Conservation (phyloP, 1,140 invertebrate genomes). For the Drosophila teissieri region DNA sequence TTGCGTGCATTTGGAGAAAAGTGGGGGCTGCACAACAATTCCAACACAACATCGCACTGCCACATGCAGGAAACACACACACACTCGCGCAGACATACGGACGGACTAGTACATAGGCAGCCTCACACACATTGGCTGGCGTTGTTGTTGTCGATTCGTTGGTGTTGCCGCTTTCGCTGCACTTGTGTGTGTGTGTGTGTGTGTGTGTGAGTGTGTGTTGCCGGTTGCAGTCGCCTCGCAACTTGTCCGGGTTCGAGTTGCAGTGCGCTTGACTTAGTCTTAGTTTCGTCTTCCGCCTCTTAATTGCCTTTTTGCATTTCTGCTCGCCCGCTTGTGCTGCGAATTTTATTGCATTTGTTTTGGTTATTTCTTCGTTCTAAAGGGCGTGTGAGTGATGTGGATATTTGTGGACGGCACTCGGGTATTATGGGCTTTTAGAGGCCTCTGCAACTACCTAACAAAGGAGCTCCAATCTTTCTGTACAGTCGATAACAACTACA, state of each 20-base stretch:
- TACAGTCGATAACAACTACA: neutral
- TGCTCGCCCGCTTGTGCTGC: conserved; percentile 9
- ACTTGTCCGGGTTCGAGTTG: conserved; percentile 32
- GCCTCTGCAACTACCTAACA: conserved; percentile 8
- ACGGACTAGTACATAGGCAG: conserved; percentile 72
- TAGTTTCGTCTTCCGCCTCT: conserved; percentile 17
- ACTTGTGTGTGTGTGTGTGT: conserved; percentile 26
- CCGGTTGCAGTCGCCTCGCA: conserved; percentile 53
- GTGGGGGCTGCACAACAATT: conserved; percentile 68
- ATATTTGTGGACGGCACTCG: conserved; percentile 2
- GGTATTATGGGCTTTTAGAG: neutral
- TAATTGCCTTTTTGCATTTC: conserved; percentile 31
- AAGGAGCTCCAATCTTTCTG: too few species aligned
- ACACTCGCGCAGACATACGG: conserved; percentile 38
- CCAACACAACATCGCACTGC: conserved; percentile 10
- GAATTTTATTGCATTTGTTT: conserved; percentile 61
- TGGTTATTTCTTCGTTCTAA: conserved; percentile 53
- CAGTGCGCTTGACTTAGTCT: conserved; percentile 16
- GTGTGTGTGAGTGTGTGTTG: conserved; percentile 11
- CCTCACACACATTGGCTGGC: conserved; percentile 77
- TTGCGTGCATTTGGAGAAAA: conserved; percentile 78
- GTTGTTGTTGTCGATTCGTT: conserved; percentile 16
- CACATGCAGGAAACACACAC: conserved; percentile 47
- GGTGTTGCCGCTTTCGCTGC: conserved; percentile 44
- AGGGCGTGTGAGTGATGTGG: conserved; percentile 46